A percentile compares a stretch with the other conserved stretches of the same genome.
Evolutionary conservation across 2,888 invertebrate genomes (phyloP).

Genomic region (Julus scandinavius): DNA sequence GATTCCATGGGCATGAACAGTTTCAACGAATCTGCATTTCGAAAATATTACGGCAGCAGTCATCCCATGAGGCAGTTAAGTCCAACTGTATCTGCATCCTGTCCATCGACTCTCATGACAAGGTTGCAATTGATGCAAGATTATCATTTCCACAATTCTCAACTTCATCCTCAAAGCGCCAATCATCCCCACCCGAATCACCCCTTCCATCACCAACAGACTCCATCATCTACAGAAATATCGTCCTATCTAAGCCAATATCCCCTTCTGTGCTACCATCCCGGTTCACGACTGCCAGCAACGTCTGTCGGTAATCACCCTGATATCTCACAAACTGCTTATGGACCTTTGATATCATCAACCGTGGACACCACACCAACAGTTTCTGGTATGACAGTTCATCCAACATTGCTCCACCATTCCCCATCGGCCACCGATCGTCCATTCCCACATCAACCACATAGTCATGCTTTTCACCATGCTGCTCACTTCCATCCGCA

Average conservation of each 20-base stretch:
- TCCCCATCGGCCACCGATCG: neutral
- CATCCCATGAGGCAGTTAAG: neutral
- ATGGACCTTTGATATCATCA: neutral
- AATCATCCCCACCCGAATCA: neutral
- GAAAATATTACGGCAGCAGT: conserved; percentile 46
- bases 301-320: neutral
- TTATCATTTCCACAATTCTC: conserved; percentile 42
- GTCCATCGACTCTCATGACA: neutral
- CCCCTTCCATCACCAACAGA: conserved; percentile 17
- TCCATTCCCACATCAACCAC: neutral
- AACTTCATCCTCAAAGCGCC: neutral
- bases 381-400: neutral
- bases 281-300: neutral
- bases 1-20: conserved; percentile 12
- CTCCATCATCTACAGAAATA: neutral
- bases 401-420: neutral
- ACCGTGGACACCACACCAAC: neutral
- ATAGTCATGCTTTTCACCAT: neutral
- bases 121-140: conserved; percentile 51
- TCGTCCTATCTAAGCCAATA: conserved; percentile 31
- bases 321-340: neutral
- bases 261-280: conserved; percentile 34
- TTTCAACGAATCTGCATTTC: conserved; percentile 53
- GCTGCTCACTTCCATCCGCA: conserved; percentile 28
- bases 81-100: neutral